phyloP scores from a whole-genome alignment of 2,797 vertebrate genomes.

The Mormyrops attenuatus region DNA sequence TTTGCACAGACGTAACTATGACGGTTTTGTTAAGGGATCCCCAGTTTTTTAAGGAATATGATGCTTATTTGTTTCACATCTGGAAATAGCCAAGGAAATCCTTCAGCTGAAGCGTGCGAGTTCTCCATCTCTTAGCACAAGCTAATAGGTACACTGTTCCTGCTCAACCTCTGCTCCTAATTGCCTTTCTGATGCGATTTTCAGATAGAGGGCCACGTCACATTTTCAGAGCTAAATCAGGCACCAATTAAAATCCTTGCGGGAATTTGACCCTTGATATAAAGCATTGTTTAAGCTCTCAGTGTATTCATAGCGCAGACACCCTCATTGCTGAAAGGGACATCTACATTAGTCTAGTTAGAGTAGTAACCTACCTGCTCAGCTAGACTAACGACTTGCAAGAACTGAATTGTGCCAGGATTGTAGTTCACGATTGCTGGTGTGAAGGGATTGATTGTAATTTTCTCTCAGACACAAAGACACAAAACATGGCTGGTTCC shows the following conservation, averaged over 20 bases:
- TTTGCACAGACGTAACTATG: not conserved
- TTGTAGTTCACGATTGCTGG: not conserved
- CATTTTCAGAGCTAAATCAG: not conserved
- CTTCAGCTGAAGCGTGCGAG: not conserved
- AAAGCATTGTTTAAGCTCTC: not conserved
- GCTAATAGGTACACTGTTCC: not conserved
- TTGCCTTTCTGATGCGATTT: not conserved
- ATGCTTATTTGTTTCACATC: not conserved
- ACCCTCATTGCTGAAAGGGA: not conserved
- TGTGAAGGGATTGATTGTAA: not conserved
- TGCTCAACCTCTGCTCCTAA: not conserved
- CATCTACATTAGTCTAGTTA: not conserved
- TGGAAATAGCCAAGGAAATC: not conserved
- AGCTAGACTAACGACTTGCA: not conserved
- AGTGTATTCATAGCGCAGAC: not conserved
- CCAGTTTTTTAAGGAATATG: not conserved
- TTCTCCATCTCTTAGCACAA: not conserved
- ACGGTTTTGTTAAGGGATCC: not conserved
- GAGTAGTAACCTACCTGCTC: not conserved
- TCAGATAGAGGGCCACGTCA: not conserved
- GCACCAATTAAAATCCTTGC: not conserved
- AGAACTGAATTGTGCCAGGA: not conserved
- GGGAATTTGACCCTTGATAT: not conserved
- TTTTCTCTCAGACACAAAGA: slow-evolving; percentile 15
- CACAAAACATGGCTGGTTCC: not conserved